Evolutionary conservation across 2,797 vertebrate species (phyloP).

Genomic region (Dendrocincla tyrannina): DNA sequence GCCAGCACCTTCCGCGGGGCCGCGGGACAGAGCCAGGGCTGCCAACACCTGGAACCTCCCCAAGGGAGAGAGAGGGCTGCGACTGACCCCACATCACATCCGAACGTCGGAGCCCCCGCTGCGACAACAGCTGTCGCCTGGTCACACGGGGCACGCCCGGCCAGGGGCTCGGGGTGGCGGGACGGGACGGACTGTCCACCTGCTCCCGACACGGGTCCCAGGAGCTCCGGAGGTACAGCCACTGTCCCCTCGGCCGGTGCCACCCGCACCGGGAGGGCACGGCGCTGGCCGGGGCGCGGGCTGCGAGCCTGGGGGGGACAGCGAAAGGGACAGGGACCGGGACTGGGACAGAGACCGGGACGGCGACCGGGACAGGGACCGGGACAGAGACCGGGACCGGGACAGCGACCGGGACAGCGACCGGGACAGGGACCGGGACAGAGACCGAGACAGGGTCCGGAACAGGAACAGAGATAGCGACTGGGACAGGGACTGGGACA

Average conservation of each 20-base stretch:
- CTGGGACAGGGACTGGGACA: too few species aligned
- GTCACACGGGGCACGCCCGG: background rate
- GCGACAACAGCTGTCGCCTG: accelerated
- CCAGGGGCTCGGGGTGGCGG: background rate
- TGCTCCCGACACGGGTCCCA: accelerated
- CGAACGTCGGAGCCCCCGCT: background rate
- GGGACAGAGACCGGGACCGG: too few species aligned
- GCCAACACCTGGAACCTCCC: accelerated
- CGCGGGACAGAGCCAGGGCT: background rate
- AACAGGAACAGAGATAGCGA: too few species aligned
- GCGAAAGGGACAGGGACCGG: too few species aligned
- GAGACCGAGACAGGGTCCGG: too few species aligned
- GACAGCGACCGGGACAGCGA: too few species aligned
- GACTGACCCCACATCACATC: accelerated
- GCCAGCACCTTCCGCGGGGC: background rate
- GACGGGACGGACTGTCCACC: background rate
- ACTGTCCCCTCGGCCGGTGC: background rate
- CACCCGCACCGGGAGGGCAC: background rate
- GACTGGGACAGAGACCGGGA: too few species aligned
- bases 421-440: too few species aligned
- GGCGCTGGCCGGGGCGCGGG: too few species aligned
- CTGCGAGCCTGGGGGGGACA: too few species aligned
- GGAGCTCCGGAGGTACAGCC: background rate
- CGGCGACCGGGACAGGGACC: too few species aligned
- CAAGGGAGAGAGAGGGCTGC: background rate